Conservation (phyloP, 2,113 vertebrate genomes). For the Oostethus manadensis region DNA sequence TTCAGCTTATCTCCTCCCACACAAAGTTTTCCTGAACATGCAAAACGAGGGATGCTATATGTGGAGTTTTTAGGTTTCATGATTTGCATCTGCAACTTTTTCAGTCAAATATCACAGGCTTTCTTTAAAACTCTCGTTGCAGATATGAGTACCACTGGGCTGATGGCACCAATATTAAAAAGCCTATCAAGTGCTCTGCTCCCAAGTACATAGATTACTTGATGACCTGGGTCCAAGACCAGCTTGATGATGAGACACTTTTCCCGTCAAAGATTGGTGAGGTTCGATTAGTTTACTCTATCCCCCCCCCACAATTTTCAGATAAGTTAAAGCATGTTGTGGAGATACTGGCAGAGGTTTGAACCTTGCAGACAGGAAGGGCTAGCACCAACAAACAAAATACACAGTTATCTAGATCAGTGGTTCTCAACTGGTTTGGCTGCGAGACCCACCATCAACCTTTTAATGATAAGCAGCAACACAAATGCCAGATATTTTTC, state of each 20-base stretch:
- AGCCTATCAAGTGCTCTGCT: constrained; percentile 94
- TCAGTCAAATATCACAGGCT: neutral
- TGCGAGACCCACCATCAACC: no score
- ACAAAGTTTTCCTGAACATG: constrained; percentile 6
- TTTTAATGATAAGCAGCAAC: no score
- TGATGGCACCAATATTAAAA: constrained; percentile 96
- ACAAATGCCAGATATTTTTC: no score
- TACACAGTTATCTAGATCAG: no score
- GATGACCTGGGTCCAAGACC: constrained; percentile 99
- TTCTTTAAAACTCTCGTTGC: neutral
- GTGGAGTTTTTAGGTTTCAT: neutral
- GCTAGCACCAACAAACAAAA: no score
- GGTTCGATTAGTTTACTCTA: constrained; percentile 28
- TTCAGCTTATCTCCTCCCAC: constrained; percentile 9
- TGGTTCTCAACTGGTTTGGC: no score
- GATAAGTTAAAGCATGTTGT: neutral
- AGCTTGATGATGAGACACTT: constrained; percentile 94
- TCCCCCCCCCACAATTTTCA: neutral
- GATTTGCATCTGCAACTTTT: neutral
- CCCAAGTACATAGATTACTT: constrained; percentile 96
- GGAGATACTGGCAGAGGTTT: neutral
- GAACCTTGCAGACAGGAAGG: no score
- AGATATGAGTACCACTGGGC: constrained; percentile 99
- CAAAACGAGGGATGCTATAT: neutral
- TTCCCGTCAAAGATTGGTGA: constrained; percentile 97